Evolutionary conservation across 2,888 invertebrate species (phyloP).

Genomic region (Lasioglossum pauxillum): DNA sequence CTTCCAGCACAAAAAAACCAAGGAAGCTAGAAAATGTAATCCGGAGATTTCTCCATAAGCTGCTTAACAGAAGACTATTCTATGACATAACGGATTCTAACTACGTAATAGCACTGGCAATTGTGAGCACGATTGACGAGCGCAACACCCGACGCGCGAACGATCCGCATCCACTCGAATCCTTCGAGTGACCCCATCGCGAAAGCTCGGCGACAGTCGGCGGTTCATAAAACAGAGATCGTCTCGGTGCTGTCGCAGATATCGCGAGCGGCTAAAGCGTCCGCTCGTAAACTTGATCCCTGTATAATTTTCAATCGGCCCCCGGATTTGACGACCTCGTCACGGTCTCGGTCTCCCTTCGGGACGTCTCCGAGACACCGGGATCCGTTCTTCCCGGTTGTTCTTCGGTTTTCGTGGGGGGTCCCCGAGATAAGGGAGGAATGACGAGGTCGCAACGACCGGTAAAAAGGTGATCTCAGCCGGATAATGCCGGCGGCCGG

Average conservation of each 20-base stretch:
- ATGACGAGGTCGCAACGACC: constrained; percentile 84
- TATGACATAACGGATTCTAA: not conserved
- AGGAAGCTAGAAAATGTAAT: not conserved
- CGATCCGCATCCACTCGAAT: not conserved
- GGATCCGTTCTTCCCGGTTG: constrained; percentile 33
- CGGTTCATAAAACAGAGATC: constrained; percentile 55
- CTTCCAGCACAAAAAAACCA: not conserved
- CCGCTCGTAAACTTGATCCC: constrained; percentile 84
- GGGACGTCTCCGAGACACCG: constrained; percentile 29
- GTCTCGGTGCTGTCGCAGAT: constrained; percentile 24
- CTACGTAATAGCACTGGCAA: not conserved
- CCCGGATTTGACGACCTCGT: constrained; percentile 84
- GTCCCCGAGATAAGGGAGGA: constrained; percentile 82
- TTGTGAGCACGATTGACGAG: not conserved
- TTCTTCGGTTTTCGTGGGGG: constrained; percentile 68
- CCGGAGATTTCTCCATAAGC: not conserved
- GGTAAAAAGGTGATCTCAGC: constrained; percentile 84
- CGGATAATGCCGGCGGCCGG: constrained; percentile 77
- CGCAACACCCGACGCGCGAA: not conserved
- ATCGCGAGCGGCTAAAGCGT: constrained; percentile 72
- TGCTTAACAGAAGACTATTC: not conserved
- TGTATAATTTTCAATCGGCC: constrained; percentile 85
- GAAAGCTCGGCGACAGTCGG: constrained; percentile 9
- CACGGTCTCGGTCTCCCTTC: constrained; percentile 71
- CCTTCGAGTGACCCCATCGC: not conserved